phyloP scores from a whole-genome alignment of 2,888 invertebrate genomes.

The Leptarthrus brevirostris region DNA sequence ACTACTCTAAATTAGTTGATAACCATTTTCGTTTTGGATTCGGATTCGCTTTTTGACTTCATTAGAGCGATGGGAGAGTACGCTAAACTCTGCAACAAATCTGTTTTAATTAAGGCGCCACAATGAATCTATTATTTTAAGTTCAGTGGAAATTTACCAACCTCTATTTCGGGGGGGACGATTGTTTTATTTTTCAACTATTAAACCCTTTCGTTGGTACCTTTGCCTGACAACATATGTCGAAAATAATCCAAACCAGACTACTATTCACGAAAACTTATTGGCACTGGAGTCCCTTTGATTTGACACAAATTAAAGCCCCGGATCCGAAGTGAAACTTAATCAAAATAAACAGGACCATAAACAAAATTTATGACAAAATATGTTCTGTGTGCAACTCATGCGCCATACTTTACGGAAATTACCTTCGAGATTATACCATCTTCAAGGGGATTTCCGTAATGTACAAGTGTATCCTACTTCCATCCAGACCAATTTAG shows the following conservation, averaged over 20 bases:
- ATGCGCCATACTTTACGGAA: not conserved
- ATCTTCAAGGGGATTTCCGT: conserved; percentile 30
- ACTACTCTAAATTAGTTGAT: not conserved
- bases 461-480: not conserved
- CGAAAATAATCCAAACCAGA: not conserved
- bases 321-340: conserved; percentile 17
- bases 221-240: not conserved
- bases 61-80: not conserved
- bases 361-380: conserved; percentile 47
- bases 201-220: not conserved
- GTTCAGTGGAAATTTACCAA: not conserved
- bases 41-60: too few species aligned
- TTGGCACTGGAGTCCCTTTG: not conserved
- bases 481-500: conserved; percentile 7
- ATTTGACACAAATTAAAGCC: conserved; percentile 35
- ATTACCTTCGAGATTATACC: conserved; percentile 27
- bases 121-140: conserved; percentile 3
- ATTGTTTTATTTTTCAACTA: conserved; percentile 20
- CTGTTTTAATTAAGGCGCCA: conserved; percentile 17
- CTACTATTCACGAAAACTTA: not conserved
- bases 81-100: not conserved
- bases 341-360: conserved; percentile 42
- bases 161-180: not conserved
- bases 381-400: conserved; percentile 4
- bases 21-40: too few species aligned